A percentile compares a stretch with the other conserved stretches of the same genome.
Evolutionary conservation across 2,888 invertebrate species (phyloP).

Genomic region (Galeopsomyia nigrocyanea): DNA sequence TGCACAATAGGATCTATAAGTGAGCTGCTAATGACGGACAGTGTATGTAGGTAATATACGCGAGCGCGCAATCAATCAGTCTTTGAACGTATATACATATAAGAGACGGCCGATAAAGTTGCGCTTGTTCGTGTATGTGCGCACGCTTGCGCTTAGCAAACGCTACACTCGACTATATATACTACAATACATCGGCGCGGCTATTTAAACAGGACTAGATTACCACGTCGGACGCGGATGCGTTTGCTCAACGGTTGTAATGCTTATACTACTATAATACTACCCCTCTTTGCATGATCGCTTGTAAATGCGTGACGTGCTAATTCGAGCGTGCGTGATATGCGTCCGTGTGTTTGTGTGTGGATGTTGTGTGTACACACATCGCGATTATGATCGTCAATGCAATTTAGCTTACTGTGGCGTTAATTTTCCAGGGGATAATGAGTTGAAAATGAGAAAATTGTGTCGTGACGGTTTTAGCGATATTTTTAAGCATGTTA

Average conservation of each 20-base stretch:
- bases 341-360: too few species aligned
- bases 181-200: background rate
- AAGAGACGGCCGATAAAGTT: conserved; percentile 22
- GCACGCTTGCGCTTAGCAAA: background rate
- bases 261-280: too few species aligned
- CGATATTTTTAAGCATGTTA: too few species aligned
- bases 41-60: background rate
- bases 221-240: conserved; percentile 17
- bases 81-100: conserved; percentile 13
- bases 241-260: background rate
- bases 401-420: too few species aligned
- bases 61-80: conserved; percentile 20
- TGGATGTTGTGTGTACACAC: too few species aligned
- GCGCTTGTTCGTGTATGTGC: background rate
- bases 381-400: too few species aligned
- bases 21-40: conserved; percentile 14
- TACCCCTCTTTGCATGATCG: conserved; percentile 9
- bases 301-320: conserved; percentile 8
- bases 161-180: background rate
- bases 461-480: background rate
- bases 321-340: conserved; percentile 17
- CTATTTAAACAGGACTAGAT: conserved; percentile 27
- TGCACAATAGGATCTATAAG: conserved; percentile 17
- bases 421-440: too few species aligned
- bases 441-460: too few species aligned